Conservation (phyloP, 2,888 invertebrate species). For the Sarcophaga subvicina region DNA sequence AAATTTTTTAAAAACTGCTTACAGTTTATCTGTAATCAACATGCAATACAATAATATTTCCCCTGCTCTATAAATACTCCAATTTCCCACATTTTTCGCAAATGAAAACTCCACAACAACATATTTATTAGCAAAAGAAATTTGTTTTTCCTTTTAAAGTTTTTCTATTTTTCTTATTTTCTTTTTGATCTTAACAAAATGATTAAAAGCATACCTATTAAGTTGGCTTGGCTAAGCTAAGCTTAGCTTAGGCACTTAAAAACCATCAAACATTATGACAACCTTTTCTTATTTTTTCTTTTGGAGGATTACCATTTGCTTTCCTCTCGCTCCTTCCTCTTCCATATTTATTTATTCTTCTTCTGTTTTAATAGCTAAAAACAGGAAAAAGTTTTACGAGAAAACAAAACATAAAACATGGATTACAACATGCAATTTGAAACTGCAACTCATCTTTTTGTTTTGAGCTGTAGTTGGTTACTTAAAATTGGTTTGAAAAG, state of each 20-base stretch:
- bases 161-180: background rate
- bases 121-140: constrained; percentile 51
- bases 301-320: background rate
- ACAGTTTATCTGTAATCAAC: background rate
- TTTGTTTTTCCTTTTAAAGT: background rate
- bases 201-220: constrained; percentile 17
- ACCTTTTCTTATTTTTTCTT: constrained; percentile 46
- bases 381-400: too few relatives aligned
- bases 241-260: background rate
- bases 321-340: background rate
- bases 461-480: background rate
- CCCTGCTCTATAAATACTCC: constrained; percentile 51
- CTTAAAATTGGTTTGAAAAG: too few relatives aligned
- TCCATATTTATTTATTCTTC: too few relatives aligned
- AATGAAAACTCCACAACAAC: constrained; percentile 15
- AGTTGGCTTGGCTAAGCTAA: background rate
- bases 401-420: constrained; percentile 41
- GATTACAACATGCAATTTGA: constrained; percentile 65
- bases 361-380: too few relatives aligned
- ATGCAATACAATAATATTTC: background rate
- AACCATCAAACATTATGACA: constrained; percentile 61
- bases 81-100: constrained; percentile 67
- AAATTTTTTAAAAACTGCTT: background rate
- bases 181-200: constrained; percentile 55
- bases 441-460: constrained; percentile 57